Conservation (phyloP, 2,797 vertebrate genomes). For the Poeciliopsis infans region DNA sequence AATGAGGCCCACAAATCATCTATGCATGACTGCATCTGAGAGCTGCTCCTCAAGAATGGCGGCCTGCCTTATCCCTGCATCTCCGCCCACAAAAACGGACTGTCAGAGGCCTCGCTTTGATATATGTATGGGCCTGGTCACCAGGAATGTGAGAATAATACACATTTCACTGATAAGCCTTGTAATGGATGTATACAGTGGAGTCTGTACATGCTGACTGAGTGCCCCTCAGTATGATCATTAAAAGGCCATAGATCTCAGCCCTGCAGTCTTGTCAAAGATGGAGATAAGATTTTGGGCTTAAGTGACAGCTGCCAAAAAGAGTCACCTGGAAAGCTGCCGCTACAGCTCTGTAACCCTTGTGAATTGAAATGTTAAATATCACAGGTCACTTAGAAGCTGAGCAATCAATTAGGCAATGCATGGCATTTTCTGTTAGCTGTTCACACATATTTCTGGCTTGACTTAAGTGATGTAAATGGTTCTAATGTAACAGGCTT, state of each 20-base stretch:
- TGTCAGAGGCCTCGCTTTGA: conserved; percentile 74
- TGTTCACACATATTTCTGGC: background rate
- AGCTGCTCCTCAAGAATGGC: conserved; percentile 70
- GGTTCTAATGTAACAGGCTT: conserved; percentile 6
- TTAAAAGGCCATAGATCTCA: conserved; percentile 43
- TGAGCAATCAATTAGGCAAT: background rate
- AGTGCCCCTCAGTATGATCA: conserved; percentile 27
- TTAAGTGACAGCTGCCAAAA: conserved; percentile 44
- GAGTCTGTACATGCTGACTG: conserved; percentile 26
- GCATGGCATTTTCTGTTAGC: background rate
- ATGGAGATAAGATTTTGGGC: conserved; percentile 36
- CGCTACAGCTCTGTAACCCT: conserved; percentile 21
- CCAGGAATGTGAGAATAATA: conserved; percentile 79
- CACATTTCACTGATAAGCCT: conserved; percentile 64
- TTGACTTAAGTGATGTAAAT: background rate
- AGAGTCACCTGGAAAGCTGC: conserved; percentile 38
- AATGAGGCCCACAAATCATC: conserved; percentile 71
- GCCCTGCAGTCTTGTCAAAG: conserved; percentile 31
- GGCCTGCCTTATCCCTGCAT: conserved; percentile 68
- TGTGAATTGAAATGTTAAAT: conserved; percentile 34
- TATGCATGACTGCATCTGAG: conserved; percentile 71
- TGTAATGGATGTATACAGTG: conserved; percentile 64
- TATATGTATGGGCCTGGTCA: conserved; percentile 71
- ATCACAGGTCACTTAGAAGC: conserved; percentile 12
- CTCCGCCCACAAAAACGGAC: conserved; percentile 71